Conservation (phyloP, 2,888 invertebrate genomes). For the Plagodis dolabraria region DNA sequence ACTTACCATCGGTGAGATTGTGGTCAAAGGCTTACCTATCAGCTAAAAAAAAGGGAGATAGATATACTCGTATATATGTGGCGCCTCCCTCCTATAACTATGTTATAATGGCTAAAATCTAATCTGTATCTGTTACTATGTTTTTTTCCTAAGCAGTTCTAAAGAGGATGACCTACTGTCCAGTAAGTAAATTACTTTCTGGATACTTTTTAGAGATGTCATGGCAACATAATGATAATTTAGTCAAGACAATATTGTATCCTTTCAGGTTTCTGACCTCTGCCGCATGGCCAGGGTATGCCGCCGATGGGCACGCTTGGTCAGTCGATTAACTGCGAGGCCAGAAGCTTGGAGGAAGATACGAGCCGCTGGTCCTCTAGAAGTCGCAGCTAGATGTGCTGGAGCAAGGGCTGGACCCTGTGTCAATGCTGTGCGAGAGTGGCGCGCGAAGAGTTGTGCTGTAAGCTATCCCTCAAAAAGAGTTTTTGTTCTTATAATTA, state of each 20-base stretch:
- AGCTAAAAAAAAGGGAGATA: no score
- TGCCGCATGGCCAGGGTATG: conserved; percentile 83
- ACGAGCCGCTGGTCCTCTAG: conserved; percentile 70
- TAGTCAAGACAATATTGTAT: neutral
- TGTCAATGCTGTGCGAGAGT: conserved; percentile 71
- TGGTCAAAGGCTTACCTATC: no score
- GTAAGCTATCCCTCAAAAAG: conserved; percentile 46
- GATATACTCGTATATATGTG: no score
- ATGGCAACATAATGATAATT: no score
- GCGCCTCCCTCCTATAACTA: no score
- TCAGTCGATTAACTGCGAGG: conserved; percentile 63
- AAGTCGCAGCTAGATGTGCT: conserved; percentile 72
- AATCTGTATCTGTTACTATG: no score
- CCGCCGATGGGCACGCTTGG: conserved; percentile 73
- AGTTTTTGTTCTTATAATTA: neutral
- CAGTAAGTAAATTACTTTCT: no score
- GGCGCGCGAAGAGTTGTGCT: conserved; percentile 71
- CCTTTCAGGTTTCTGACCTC: conserved; percentile 75
- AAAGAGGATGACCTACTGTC: no score
- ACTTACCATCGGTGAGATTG: no score
- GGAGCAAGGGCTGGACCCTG: conserved; percentile 74
- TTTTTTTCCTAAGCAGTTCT: no score
- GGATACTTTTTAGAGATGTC: no score
- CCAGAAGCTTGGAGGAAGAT: conserved; percentile 73
- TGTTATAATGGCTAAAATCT: no score